Conservation (phyloP, 1,140 invertebrate genomes). For the Bombus difficillimus region DNA sequence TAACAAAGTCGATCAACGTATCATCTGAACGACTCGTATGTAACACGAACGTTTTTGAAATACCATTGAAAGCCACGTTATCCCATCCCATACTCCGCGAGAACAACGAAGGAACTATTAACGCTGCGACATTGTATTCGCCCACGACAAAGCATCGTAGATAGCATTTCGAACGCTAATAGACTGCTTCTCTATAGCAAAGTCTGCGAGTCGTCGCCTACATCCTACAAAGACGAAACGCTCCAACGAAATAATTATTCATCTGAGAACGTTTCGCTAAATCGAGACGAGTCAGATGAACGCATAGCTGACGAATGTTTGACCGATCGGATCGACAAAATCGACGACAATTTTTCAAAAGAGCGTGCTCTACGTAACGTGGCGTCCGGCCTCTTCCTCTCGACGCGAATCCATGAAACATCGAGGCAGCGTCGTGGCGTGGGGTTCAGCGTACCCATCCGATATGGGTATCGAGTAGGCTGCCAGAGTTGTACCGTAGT, state of each 20-base stretch:
- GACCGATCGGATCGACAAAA: background rate
- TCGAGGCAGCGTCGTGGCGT: constrained; percentile 5
- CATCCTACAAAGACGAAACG: background rate
- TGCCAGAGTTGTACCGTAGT: constrained; percentile 34
- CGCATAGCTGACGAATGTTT: background rate
- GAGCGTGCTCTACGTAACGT: background rate
- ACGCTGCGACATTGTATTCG: background rate
- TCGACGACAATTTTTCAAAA: constrained; percentile 35
- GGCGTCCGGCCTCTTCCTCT: constrained; percentile 3
- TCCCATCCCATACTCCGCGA: background rate
- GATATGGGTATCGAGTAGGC: background rate
- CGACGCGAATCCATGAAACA: constrained; percentile 37
- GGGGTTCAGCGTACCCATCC: background rate
- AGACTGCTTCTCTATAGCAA: background rate
- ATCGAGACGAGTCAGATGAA: background rate
- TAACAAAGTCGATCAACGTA: background rate
- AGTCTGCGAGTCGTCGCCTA: background rate
- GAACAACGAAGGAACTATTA: background rate
- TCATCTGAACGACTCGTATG: background rate
- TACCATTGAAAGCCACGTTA: background rate
- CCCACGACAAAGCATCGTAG: background rate
- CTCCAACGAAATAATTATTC: constrained; percentile 19
- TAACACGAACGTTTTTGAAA: background rate
- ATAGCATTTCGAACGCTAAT: background rate
- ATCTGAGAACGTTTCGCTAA: background rate